These are phyloP conservation scores for Creontiades dilutus DNA, from an alignment of 2,888 invertebrate genomes.

Conservation along the genomic window DNA sequence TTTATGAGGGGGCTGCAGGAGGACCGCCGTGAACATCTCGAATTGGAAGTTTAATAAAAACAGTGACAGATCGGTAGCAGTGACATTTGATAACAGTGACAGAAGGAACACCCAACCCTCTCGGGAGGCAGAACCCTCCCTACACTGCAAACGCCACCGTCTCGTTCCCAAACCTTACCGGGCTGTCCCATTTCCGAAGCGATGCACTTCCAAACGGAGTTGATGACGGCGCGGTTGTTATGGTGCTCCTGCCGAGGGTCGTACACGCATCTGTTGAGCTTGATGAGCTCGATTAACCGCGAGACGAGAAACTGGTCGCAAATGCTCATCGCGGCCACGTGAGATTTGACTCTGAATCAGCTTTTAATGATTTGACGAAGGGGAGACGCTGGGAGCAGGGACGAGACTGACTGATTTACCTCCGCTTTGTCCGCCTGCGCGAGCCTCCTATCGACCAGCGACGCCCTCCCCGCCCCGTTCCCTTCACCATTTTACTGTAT, in stretches of 20 bases:
- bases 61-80: not conserved
- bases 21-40: no score
- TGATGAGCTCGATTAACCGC: slow-evolving; percentile 68
- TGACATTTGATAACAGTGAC: not conserved
- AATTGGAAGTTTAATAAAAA: no score
- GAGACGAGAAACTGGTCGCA: slow-evolving; percentile 71
- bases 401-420: slow-evolving; percentile 69
- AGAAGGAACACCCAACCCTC: not conserved
- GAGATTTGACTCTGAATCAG: not conserved
- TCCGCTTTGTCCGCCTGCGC: slow-evolving; percentile 67
- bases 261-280: slow-evolving; percentile 69
- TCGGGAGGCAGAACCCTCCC: not conserved
- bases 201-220: slow-evolving; percentile 71
- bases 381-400: slow-evolving; percentile 19
- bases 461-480: not conserved
- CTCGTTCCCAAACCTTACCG: slow-evolving; percentile 53
- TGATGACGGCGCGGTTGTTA: slow-evolving; percentile 71
- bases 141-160: not conserved
- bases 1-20: no score
- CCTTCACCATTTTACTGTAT: not conserved
- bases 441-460: slow-evolving; percentile 55
- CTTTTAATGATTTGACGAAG: slow-evolving; percentile 16
- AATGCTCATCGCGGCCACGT: slow-evolving; percentile 58
- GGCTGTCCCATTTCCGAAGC: slow-evolving; percentile 70
- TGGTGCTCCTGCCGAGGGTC: slow-evolving; percentile 72